These are phyloP conservation scores for Lophochroa leadbeateri DNA, from an alignment of 2,113 vertebrate genomes.

Conservation along the genomic window DNA sequence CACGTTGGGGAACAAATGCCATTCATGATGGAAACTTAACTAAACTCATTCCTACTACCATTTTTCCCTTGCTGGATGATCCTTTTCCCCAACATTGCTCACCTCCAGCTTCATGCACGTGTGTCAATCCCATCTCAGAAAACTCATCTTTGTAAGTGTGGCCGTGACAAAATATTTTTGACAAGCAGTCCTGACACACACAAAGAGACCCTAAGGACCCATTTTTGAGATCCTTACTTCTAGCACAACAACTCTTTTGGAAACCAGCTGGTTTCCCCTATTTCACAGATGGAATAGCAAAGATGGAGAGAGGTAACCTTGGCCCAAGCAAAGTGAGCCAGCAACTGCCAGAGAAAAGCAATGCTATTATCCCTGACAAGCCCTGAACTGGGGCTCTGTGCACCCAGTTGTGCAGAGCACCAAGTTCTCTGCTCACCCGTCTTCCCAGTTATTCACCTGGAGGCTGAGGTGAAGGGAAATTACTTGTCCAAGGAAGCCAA, in stretches of 20 bases:
- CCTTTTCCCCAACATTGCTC: not conserved
- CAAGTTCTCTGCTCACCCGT: not conserved
- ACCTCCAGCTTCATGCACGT: not conserved
- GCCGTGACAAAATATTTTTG: not conserved
- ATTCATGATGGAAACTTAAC: not conserved
- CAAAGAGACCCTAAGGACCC: not conserved
- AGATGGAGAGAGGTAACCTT: not conserved
- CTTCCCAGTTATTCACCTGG: accelerated
- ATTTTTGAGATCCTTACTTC: not conserved
- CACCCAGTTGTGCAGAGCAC: not conserved
- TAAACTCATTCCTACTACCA: not conserved
- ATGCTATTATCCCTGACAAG: not conserved
- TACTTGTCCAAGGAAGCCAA: not conserved
- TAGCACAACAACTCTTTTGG: not conserved
- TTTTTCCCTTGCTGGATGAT: not conserved
- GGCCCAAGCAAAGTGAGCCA: not conserved
- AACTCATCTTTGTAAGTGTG: not conserved
- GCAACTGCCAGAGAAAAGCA: not conserved
- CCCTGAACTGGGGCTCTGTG: not conserved
- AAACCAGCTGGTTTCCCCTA: not conserved
- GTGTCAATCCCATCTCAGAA: not conserved
- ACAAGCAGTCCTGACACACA: not conserved
- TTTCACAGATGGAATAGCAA: not conserved
- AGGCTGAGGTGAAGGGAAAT: not conserved
- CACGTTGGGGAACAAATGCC: not conserved